Conservation (phyloP, 2,113 vertebrate species). For the Microtus oregoni region DNA sequence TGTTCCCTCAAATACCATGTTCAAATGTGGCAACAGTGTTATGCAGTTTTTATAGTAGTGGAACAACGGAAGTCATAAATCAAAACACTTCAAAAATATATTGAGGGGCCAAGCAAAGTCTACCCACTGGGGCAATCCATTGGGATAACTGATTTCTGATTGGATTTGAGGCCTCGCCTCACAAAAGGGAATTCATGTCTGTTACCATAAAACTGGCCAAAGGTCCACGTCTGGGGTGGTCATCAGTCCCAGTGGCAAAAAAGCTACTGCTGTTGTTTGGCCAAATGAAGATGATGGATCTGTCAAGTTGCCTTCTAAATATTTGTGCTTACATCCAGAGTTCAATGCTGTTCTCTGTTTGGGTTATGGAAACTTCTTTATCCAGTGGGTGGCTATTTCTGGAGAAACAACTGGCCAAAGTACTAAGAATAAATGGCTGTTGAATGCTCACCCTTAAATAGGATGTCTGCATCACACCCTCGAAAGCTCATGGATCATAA, state of each 20-base stretch:
- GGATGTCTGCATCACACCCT: not conserved
- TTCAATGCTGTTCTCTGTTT: not conserved
- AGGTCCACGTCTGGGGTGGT: not conserved
- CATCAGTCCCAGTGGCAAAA: not conserved
- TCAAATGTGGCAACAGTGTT: not conserved
- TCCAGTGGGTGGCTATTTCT: not conserved
- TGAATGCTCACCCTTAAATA: not conserved
- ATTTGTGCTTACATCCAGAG: not conserved
- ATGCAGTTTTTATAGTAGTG: not conserved
- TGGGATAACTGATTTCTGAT: not conserved
- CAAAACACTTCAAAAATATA: not conserved
- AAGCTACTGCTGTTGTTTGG: not conserved
- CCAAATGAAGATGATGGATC: not conserved
- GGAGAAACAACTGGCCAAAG: not conserved
- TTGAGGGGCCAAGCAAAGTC: not conserved
- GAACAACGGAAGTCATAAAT: not conserved
- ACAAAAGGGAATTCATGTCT: not conserved
- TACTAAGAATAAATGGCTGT: not conserved
- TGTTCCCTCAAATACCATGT: not conserved
- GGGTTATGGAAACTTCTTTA: not conserved
- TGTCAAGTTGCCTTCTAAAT: constrained; percentile 4
- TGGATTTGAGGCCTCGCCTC: not conserved
- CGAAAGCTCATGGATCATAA: not conserved
- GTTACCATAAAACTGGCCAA: not conserved
- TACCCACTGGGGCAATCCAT: not conserved